Evolutionary conservation across 2,113 vertebrate genomes (phyloP).

Genomic region (Seriola aureovittata): DNA sequence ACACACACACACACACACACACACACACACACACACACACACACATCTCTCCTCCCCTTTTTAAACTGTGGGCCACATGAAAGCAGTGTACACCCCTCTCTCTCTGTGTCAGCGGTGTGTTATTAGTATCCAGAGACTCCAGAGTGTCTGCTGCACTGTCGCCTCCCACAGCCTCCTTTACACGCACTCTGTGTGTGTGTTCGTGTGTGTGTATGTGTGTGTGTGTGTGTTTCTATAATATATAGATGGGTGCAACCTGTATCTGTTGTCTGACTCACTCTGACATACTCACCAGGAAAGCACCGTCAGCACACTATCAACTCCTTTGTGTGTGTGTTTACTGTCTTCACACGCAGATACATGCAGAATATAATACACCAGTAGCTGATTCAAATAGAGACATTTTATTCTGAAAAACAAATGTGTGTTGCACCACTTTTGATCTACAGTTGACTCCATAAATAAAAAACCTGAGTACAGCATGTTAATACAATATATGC

Average conservation of each 20-base stretch:
- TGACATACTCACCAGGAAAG: constrained; percentile 26
- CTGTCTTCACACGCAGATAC: neutral
- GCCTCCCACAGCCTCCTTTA: constrained; percentile 82
- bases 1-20: neutral
- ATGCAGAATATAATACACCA: constrained; percentile 23
- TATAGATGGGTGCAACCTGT: constrained; percentile 70
- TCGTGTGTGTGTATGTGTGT: constrained; percentile 21
- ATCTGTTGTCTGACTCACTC: constrained; percentile 65
- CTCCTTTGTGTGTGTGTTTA: constrained; percentile 18
- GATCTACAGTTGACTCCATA: constrained; percentile 56
- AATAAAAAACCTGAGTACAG: constrained; percentile 69
- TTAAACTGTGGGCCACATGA: constrained; percentile 72
- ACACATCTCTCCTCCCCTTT: constrained; percentile 50
- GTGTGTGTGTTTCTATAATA: constrained; percentile 27
- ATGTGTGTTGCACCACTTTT: constrained; percentile 46
- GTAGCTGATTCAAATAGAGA: constrained; percentile 28
- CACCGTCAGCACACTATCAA: constrained; percentile 52
- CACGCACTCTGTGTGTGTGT: constrained; percentile 75
- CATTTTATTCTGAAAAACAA: constrained; percentile 53
- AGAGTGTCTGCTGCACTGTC: constrained; percentile 87
- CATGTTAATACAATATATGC: constrained; percentile 39
- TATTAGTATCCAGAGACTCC: constrained; percentile 91
- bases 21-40: constrained; percentile 28
- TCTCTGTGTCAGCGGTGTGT: constrained; percentile 84
- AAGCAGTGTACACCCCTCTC: constrained; percentile 61